Percentiles rank a stretch among this genome's conserved stretches.
phyloP scores from a whole-genome alignment of 2,113 vertebrate species.

The Pseudorectes ferrugineus region DNA sequence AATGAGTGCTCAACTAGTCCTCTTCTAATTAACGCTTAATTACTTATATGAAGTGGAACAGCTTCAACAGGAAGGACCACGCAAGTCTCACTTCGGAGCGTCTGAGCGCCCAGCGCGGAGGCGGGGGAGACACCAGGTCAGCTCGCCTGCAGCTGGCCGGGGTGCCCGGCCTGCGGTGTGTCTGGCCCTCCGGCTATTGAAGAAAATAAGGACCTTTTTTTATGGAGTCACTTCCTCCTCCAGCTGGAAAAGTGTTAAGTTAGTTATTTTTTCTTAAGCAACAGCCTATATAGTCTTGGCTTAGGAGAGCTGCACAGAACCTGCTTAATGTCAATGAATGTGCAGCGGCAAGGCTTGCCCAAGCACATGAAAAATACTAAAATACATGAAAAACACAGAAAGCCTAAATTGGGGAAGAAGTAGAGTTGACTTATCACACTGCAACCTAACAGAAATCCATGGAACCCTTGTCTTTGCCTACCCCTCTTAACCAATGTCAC shows the following conservation, averaged over 20 bases:
- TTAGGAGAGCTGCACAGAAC: background rate
- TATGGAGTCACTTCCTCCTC: background rate
- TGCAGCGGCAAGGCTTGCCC: background rate
- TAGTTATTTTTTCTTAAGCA: background rate
- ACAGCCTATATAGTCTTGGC: fast-evolving
- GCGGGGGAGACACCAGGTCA: constrained; percentile 5
- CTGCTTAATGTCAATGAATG: no score
- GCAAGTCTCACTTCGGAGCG: background rate
- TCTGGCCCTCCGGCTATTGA: background rate
- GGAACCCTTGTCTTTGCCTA: background rate
- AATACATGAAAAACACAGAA: background rate
- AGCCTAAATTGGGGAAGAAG: background rate
- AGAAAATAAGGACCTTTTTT: background rate
- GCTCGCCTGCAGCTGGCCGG: background rate
- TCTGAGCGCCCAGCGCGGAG: background rate
- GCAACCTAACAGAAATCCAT: background rate
- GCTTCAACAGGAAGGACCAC: constrained; percentile 42
- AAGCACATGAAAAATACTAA: background rate
- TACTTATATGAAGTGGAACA: constrained; percentile 9
- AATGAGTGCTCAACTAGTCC: constrained; percentile 16
- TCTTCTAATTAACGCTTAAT: constrained; percentile 61
- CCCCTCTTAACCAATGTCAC: background rate
- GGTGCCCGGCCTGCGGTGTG: background rate
- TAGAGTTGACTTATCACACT: background rate
- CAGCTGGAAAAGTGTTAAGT: background rate